These are phyloP conservation scores for Numenius arquata DNA, from an alignment of 2,113 vertebrate species.

Conservation along the genomic window DNA sequence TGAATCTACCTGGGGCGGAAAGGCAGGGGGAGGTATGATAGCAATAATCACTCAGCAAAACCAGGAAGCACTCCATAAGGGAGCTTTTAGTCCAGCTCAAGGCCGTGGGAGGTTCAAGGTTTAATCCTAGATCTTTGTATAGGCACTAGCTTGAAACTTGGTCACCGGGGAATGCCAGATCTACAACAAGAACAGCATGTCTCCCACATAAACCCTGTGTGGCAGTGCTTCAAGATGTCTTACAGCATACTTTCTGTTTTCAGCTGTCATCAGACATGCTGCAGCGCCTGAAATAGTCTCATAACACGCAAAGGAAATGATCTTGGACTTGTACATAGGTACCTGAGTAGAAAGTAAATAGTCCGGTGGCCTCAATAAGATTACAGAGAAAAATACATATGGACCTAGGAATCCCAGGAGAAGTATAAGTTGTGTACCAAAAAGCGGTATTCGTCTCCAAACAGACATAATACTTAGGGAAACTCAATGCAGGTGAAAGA, in stretches of 20 bases:
- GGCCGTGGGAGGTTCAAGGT: not conserved
- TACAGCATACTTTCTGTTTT: not conserved
- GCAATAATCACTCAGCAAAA: not conserved
- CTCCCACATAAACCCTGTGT: not conserved
- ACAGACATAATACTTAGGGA: not conserved
- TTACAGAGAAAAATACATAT: not conserved
- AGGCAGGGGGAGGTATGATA: not conserved
- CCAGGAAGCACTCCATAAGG: not conserved
- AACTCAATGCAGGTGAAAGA: not conserved
- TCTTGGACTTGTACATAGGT: not conserved
- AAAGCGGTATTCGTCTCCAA: not conserved
- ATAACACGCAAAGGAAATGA: not conserved
- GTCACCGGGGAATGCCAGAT: not conserved
- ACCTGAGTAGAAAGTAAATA: not conserved
- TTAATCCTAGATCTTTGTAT: not conserved
- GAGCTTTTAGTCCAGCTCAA: not conserved
- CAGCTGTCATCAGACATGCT: not conserved
- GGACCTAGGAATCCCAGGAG: not conserved
- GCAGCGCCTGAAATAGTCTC: not conserved
- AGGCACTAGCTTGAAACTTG: not conserved
- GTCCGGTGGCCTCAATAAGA: not conserved
- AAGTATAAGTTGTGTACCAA: not conserved
- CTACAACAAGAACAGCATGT: not conserved
- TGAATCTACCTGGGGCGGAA: not conserved
- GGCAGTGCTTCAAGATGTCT: not conserved